phyloP scores from a whole-genome alignment of 2,888 invertebrate species.

The Sesia apiformis region DNA sequence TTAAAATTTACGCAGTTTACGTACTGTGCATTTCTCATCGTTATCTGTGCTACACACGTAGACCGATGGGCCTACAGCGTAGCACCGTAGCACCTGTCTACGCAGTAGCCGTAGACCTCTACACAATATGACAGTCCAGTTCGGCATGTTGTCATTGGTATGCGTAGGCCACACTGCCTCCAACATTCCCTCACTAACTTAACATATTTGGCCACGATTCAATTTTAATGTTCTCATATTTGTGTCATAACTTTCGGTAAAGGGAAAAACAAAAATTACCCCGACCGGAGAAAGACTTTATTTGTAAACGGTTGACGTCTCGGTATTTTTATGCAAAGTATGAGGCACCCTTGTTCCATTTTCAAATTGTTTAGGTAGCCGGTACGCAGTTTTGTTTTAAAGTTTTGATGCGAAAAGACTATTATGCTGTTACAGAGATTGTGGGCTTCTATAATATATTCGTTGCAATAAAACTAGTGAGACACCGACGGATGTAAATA shows the following conservation, averaged over 20 bases:
- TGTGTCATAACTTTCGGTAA: conserved; percentile 62
- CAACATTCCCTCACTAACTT: conserved; percentile 48
- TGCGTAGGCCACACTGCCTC: conserved; percentile 41
- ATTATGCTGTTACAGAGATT: conserved; percentile 39
- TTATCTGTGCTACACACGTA: neutral
- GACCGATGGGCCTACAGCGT: neutral
- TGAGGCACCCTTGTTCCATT: conserved; percentile 48
- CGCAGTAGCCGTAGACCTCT: conserved; percentile 29
- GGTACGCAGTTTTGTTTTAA: conserved; percentile 50
- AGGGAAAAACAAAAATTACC: conserved; percentile 62
- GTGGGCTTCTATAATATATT: conserved; percentile 47
- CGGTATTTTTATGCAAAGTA: conserved; percentile 64
- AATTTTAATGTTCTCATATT: conserved; percentile 69
- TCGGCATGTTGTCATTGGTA: conserved; percentile 38
- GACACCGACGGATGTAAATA: conserved; percentile 65
- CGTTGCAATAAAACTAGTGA: conserved; percentile 63
- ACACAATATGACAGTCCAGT: neutral
- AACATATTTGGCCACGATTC: conserved; percentile 66
- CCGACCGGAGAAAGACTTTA: conserved; percentile 52
- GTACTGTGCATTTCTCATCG: neutral
- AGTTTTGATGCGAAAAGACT: conserved; percentile 33
- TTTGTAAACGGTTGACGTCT: conserved; percentile 68
- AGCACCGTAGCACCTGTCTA: conserved; percentile 48
- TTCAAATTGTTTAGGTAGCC: conserved; percentile 59
- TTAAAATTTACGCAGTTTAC: neutral